These are phyloP conservation scores for Pogonognathellus flavescens DNA, from an alignment of 1,140 invertebrate species.

Conservation along the genomic window DNA sequence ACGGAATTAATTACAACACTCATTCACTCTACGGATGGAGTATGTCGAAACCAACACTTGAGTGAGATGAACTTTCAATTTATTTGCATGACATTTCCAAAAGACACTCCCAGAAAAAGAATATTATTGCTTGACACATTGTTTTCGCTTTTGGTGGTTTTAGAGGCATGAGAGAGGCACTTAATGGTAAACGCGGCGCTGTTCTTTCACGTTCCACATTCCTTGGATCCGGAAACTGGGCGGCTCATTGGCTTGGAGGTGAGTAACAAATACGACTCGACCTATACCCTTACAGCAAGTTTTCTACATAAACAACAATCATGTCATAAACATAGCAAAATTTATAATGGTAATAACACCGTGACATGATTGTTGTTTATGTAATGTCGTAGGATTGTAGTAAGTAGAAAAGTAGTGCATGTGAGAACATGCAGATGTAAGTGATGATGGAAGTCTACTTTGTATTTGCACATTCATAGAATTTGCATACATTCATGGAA, in stretches of 20 bases:
- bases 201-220: constrained; percentile 74
- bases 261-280: neutral
- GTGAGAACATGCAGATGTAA: neutral
- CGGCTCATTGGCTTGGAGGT: constrained; percentile 73
- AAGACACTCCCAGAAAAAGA: too few relatives aligned
- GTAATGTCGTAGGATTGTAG: neutral
- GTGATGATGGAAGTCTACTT: neutral
- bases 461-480: constrained; percentile 73
- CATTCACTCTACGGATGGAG: constrained; percentile 71
- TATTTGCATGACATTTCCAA: neutral
- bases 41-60: constrained; percentile 71
- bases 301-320: too few relatives aligned
- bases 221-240: constrained; percentile 73
- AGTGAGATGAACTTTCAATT: constrained; percentile 66
- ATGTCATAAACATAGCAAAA: too few relatives aligned
- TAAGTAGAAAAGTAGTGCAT: neutral
- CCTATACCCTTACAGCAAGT: too few relatives aligned
- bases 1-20: constrained; percentile 69
- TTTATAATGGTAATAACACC: too few relatives aligned
- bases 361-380: neutral
- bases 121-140: neutral
- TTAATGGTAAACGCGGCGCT: constrained; percentile 66
- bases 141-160: constrained; percentile 58
- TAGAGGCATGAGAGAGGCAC: constrained; percentile 71
- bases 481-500: constrained; percentile 55